Conservation (phyloP, 2,888 invertebrate genomes). For the Aromia moschata region DNA sequence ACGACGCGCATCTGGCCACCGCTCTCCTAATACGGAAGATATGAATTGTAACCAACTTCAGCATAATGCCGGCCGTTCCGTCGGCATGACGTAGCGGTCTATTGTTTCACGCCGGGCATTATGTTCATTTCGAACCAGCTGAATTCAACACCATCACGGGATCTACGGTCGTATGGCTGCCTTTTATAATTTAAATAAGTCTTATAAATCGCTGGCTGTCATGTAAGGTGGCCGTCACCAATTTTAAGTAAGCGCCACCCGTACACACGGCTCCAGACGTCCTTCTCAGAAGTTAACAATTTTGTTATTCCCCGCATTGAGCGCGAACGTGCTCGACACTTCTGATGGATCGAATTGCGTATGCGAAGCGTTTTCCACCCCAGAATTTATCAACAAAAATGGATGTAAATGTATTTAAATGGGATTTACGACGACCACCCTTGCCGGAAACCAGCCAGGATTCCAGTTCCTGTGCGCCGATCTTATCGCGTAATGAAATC, state of each 20-base stretch:
- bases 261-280: slow-evolving; percentile 38
- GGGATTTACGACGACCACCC: slow-evolving; percentile 46
- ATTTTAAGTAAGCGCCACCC: slow-evolving; percentile 49
- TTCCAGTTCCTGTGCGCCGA: slow-evolving; percentile 43
- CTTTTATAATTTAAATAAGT: slow-evolving; percentile 38
- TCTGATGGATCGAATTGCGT: slow-evolving; percentile 25
- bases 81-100: slow-evolving; percentile 38
- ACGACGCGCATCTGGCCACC: slow-evolving; percentile 50
- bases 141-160: slow-evolving; percentile 42
- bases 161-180: slow-evolving; percentile 33
- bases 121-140: slow-evolving; percentile 40
- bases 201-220: slow-evolving; percentile 37
- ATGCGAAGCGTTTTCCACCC: slow-evolving; percentile 30
- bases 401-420: slow-evolving; percentile 38
- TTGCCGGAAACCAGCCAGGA: slow-evolving; percentile 43
- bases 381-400: slow-evolving; percentile 28
- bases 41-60: slow-evolving; percentile 49
- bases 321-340: slow-evolving; percentile 40
- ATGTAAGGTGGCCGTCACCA: slow-evolving; percentile 36
- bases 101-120: slow-evolving; percentile 42
- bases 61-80: slow-evolving; percentile 37
- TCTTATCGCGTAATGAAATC: slow-evolving; percentile 34
- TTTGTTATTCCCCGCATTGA: slow-evolving; percentile 40
- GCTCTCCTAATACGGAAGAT: slow-evolving; percentile 54
- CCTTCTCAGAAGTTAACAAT: slow-evolving; percentile 43